These are phyloP conservation scores for Desoria tigrina DNA, from an alignment of 2,888 invertebrate genomes.

Conservation along the genomic window DNA sequence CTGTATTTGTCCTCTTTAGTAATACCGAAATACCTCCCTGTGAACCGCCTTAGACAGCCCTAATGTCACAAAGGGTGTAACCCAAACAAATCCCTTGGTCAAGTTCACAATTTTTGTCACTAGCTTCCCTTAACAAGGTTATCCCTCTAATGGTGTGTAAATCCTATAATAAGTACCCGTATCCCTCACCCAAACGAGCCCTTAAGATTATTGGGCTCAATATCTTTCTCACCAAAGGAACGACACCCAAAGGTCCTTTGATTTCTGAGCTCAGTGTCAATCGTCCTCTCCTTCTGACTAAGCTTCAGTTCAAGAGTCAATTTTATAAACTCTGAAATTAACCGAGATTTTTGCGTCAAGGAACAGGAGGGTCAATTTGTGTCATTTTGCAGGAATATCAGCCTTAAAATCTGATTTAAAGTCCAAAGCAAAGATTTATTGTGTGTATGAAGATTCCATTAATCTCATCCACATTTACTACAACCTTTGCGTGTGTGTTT, in stretches of 20 bases:
- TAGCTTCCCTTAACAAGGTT: conserved; percentile 18
- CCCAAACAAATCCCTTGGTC: conserved; percentile 51
- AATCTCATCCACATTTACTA: not conserved
- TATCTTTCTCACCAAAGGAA: not conserved
- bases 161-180: conserved; percentile 11
- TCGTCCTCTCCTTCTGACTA: not conserved
- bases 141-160: conserved; percentile 15
- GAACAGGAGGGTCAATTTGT: too few relatives aligned
- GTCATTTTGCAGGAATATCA: too few relatives aligned
- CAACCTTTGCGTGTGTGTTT: conserved; percentile 1
- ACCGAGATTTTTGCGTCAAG: too few relatives aligned
- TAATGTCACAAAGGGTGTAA: conserved; percentile 54
- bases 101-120: conserved; percentile 45
- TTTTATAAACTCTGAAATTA: too few relatives aligned
- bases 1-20: conserved; percentile 35
- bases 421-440: too few relatives aligned
- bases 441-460: too few relatives aligned
- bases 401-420: too few relatives aligned
- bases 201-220: not conserved
- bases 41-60: conserved; percentile 51
- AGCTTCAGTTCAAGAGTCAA: too few relatives aligned
- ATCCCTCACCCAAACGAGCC: not conserved
- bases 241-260: conserved; percentile 12
- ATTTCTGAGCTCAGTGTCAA: conserved; percentile 17
- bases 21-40: conserved; percentile 47